Conservation (phyloP, 2,113 vertebrate species). For the Megaptera novaeangliae region DNA sequence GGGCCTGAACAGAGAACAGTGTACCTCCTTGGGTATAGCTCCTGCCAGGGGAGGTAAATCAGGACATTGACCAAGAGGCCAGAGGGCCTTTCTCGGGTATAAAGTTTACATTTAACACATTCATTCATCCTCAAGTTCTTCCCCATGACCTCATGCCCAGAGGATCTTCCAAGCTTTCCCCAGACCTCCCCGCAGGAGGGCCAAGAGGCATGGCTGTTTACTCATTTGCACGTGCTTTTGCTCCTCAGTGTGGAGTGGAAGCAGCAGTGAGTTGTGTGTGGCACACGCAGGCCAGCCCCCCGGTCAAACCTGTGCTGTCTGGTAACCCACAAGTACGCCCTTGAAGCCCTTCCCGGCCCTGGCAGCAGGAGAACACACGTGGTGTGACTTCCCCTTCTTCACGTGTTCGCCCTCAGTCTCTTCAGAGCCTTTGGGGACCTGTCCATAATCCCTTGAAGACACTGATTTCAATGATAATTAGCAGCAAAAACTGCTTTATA, state of each 20-base stretch:
- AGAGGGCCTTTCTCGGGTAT: no score
- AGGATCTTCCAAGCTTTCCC: not conserved
- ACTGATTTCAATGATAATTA: conserved; percentile 25
- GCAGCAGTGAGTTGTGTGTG: rapidly evolving
- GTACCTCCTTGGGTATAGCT: rapidly evolving
- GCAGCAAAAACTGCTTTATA: conserved; percentile 38
- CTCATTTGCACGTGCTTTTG: not conserved
- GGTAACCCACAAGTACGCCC: rapidly evolving
- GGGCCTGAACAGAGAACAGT: not conserved
- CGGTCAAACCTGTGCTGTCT: not conserved
- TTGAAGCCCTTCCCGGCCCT: rapidly evolving
- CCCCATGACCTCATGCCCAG: not conserved
- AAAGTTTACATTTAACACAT: not conserved
- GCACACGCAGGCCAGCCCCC: rapidly evolving
- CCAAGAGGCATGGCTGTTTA: rapidly evolving
- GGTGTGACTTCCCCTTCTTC: rapidly evolving
- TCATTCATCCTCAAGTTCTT: not conserved
- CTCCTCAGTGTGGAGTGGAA: not conserved
- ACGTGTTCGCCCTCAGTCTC: not conserved
- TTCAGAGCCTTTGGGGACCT: not conserved
- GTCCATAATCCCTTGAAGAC: not conserved
- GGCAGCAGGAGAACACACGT: rapidly evolving
- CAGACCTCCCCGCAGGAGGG: not conserved
- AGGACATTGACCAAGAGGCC: not conserved
- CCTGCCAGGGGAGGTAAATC: no score